Base-by-base conservation (phyloP, 1,140 invertebrate genomes). In the Orchesella cincta region DNA sequence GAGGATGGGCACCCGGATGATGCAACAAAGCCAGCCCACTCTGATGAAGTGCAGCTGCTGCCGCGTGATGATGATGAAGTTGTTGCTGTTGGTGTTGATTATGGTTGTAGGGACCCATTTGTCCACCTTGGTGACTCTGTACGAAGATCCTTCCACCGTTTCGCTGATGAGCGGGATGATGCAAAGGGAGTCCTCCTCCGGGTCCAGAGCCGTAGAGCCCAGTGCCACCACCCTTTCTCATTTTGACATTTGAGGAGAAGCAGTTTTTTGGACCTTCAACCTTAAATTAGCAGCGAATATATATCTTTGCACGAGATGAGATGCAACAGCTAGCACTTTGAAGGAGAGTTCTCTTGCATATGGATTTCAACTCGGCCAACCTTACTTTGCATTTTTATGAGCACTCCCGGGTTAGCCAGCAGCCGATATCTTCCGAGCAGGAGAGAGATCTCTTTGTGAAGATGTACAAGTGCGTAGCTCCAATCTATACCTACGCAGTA, bases 71-170 rank as follows among this genome's bases (percentile, higher is more conserved):
- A 12, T 28, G 67, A 12, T 71, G 31, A 8, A 20, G 29, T 12
- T 71, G 67, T 26, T 71, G 67, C 67, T 71, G 67, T 16, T 31
- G 31, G 8, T 71, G 67, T 8, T 73, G 39, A 20, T 73, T 73
- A n/a, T 39, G 31, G 34, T 5, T 36, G 71, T 2, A 73, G 2
- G 3, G 1, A 14, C 28, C 57, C 57, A n/a, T n/a, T n/a, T 16
- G 67, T 33, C 62, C 62, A 14, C 31, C 31, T 31, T 14, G 26
- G 33, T 12, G 8, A 33, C 62, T 8, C 62, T 67, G 26, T 12
- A 31, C 8, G 8, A 31, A 8, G 71, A 3, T 73, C 1, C 71
- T 73, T 35, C 67, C 67, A 16, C 8, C 31, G 29, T 18, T 2
- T 36, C 31, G 23, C 23, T 31, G 62, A 14, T 67, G 62, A 26